Conservation (phyloP, 2,888 invertebrate genomes). For the Thelaira solivaga region DNA sequence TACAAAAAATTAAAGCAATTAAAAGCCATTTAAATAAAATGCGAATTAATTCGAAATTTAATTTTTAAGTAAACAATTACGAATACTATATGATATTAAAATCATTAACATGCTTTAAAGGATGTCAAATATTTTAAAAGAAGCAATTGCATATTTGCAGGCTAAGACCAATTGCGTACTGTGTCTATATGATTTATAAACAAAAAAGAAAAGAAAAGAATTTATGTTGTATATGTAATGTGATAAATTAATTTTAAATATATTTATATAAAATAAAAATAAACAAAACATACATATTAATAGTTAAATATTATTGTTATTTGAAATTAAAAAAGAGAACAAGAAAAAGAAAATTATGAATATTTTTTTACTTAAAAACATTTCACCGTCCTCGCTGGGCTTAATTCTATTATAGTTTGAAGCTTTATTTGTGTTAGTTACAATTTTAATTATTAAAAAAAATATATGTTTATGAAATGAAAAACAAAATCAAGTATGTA, state of each 20-base stretch:
- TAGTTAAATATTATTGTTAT: conserved; percentile 43
- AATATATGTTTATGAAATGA: neutral
- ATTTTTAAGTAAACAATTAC: neutral
- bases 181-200: neutral
- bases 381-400: conserved; percentile 53
- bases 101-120: conserved; percentile 10
- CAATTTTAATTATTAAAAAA: neutral
- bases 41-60: too few relatives aligned
- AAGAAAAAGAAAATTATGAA: neutral
- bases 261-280: neutral
- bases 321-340: too few relatives aligned
- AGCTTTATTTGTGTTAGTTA: conserved; percentile 44
- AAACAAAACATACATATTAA: too few relatives aligned
- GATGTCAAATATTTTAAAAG: neutral
- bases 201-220: neutral
- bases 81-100: neutral
- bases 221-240: conserved; percentile 41
- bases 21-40: too few relatives aligned
- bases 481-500: too few relatives aligned
- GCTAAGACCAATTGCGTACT: neutral
- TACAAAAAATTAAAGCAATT: too few relatives aligned
- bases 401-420: conserved; percentile 31
- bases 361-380: conserved; percentile 21
- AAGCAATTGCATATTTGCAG: conserved; percentile 1
- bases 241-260: conserved; percentile 47